These are phyloP conservation scores for Eurytoma adleriae DNA, from an alignment of 2,888 invertebrate genomes.

Conservation along the genomic window DNA sequence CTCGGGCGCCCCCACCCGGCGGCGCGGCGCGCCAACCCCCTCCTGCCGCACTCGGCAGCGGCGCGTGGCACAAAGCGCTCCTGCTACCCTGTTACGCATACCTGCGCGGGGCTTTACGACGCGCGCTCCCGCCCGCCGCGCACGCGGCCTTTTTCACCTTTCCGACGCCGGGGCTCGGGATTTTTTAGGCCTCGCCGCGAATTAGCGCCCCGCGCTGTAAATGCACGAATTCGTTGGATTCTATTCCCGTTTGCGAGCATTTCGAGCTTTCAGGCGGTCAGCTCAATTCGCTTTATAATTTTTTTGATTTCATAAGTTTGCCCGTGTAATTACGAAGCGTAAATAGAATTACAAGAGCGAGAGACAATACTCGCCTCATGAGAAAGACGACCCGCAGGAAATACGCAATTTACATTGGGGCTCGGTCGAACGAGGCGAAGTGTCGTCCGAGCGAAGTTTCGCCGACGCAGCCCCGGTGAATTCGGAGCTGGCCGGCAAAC, in stretches of 20 bases:
- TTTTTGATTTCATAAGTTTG: no score
- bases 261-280: no score
- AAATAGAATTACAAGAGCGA: no score
- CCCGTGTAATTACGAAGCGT: no score
- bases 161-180: constrained; percentile 6
- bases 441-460: constrained; percentile 8
- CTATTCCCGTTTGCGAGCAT: neutral
- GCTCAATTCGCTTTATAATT: no score
- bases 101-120: constrained; percentile 47
- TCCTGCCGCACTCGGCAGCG: constrained; percentile 48
- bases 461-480: constrained; percentile 42
- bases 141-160: neutral
- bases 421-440: neutral
- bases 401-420: no score
- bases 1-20: constrained; percentile 59
- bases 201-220: constrained; percentile 17
- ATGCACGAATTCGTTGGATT: constrained; percentile 31
- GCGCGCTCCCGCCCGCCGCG: neutral
- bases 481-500: constrained; percentile 23
- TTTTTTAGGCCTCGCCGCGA: constrained; percentile 40
- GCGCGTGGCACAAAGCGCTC: constrained; percentile 65
- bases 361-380: no score
- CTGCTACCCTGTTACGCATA: constrained; percentile 58
- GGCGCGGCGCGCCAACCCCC: constrained; percentile 34
- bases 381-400: no score